Evolutionary conservation across 2,888 invertebrate genomes (phyloP).

Genomic region (Cepaea hortensis): DNA sequence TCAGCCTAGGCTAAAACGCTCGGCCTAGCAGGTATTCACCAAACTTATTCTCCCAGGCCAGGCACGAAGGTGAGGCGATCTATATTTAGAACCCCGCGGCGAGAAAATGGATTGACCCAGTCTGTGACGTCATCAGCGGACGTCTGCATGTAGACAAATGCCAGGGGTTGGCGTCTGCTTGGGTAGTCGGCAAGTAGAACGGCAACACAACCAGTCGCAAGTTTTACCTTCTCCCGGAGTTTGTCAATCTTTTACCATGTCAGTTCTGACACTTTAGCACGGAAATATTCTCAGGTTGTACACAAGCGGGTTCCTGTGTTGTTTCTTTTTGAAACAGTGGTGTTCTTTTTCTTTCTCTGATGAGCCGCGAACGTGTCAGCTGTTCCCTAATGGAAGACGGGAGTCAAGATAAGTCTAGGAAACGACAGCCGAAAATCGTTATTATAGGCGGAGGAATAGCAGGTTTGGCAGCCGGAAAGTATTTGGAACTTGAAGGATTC

Average conservation of each 20-base stretch:
- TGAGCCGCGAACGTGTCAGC: conserved; percentile 46
- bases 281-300: not conserved
- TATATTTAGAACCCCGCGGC: conserved; percentile 29
- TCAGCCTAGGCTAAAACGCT: too few relatives aligned
- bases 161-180: conserved; percentile 26
- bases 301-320: not conserved
- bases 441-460: conserved; percentile 75
- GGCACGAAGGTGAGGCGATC: not conserved
- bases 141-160: conserved; percentile 39
- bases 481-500: conserved; percentile 67
- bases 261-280: conserved; percentile 4
- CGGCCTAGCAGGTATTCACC: too few relatives aligned
- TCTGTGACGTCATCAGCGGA: conserved; percentile 45
- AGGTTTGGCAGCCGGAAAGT: conserved; percentile 72
- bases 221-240: not conserved
- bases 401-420: conserved; percentile 51
- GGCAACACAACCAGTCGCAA: not conserved
- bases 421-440: conserved; percentile 65
- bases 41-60: not conserved
- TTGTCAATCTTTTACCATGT: not conserved
- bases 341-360: not conserved
- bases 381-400: conserved; percentile 55
- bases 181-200: conserved; percentile 26
- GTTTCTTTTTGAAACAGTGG: conserved; percentile 25
- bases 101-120: conserved; percentile 37